Evolutionary conservation across 1,140 invertebrate genomes (phyloP), one percentile per base, ranked within the genome.

Genomic region (Nautilus pompilius): DNA sequence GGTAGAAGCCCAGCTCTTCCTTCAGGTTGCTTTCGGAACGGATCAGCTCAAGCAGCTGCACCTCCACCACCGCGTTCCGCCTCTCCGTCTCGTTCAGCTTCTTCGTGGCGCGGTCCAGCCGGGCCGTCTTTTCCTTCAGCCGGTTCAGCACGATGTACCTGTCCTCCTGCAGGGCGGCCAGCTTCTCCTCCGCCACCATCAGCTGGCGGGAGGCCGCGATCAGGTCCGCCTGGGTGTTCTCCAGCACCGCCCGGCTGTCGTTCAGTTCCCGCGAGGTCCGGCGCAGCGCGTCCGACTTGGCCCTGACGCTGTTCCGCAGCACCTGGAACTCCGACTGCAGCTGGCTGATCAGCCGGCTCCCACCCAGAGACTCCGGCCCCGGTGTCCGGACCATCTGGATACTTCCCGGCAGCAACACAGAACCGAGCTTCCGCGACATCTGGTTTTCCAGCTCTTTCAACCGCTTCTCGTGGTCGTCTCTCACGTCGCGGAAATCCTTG

Each of bases 141-240:
- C 73, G 59, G 53, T 73, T 76, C 65, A 72, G 72, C 30, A 76
- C 51, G 6, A 76, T 65, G 10, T 69, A 68, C 46, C 66, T 60
- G 63, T 76, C 72, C 20, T 69, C 65, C 46, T 65, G 60, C 56
- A 76, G 28, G 10, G 57, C 29, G 0, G 64, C 58, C 1, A 70
- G 62, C 60, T 73, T 69, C 57, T 75, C 63, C 51, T 77, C 73
- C 17, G 65, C 60, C 30, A 66, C 58, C 10, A 75, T 54, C 5
- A 77, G 48, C n/a, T 74, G 66, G 49, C 72, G 59, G 41, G 63
- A 71, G 10, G 67, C 61, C 13, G 48, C 48, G n/a, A 73, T 46
- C 4, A 71, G 58, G 15, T 72, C 56, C 5, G 71, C 34, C 36
- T 75, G 75, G 5, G 65, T 46, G 41, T 75, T 56, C 15, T 62